Evolutionary conservation across 2,113 vertebrate species (phyloP).

Genomic region (Promerops cafer): DNA sequence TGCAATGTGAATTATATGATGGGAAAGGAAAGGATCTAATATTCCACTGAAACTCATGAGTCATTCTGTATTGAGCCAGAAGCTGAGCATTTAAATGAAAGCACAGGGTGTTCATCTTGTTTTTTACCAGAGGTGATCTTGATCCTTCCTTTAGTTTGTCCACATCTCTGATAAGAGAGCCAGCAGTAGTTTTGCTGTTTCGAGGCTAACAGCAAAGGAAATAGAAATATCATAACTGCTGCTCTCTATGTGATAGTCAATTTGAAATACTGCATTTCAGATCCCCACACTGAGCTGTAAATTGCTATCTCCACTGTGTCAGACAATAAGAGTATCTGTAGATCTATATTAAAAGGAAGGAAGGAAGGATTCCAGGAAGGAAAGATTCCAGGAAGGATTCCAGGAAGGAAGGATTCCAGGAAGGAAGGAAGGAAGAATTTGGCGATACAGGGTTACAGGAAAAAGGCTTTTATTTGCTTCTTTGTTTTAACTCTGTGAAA

Average conservation of each 20-base stretch:
- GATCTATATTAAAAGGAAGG: neutral
- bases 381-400: no score
- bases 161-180: constrained; percentile 43
- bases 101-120: constrained; percentile 14
- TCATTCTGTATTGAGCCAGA: constrained; percentile 8
- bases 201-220: constrained; percentile 54
- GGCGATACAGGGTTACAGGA: neutral
- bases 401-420: no score
- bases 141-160: constrained; percentile 54
- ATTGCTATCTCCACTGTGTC: neutral
- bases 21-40: constrained; percentile 15
- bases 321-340: constrained; percentile 32
- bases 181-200: constrained; percentile 60
- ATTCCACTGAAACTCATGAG: neutral
- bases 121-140: constrained; percentile 52
- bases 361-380: no score
- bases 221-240: constrained; percentile 51
- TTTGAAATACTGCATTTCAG: constrained; percentile 57
- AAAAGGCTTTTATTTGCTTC: neutral
- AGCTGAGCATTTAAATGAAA: neutral
- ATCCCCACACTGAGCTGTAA: constrained; percentile 29
- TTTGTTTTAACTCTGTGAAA: neutral
- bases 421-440: neutral
- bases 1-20: neutral
- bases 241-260: constrained; percentile 37